Evolutionary conservation across 2,797 vertebrate genomes (phyloP).

Genomic region (Chloroceryle amazona): DNA sequence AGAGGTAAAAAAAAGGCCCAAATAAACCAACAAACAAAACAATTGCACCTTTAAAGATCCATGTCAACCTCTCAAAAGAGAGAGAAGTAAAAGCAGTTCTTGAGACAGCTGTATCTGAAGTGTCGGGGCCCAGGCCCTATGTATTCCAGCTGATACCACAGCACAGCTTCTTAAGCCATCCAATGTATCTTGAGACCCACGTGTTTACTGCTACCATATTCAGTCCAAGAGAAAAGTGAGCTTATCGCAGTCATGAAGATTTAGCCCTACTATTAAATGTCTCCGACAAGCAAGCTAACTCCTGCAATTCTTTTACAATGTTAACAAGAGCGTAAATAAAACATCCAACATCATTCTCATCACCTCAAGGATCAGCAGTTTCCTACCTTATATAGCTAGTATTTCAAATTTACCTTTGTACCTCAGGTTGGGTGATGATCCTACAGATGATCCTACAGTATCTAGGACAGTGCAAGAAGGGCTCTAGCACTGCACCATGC

Average conservation of each 20-base stretch:
- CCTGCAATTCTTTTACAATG: background rate
- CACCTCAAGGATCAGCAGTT: background rate
- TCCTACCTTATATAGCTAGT: background rate
- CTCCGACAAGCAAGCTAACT: background rate
- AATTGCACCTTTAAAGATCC: background rate
- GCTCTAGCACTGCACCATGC: background rate
- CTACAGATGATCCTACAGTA: background rate
- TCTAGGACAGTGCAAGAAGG: background rate
- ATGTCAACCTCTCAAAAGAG: background rate
- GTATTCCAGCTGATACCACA: background rate
- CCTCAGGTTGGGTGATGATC: background rate
- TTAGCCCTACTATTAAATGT: background rate
- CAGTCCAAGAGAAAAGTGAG: background rate
- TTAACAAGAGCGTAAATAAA: background rate
- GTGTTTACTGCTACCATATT: background rate
- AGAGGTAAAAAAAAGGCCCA: background rate
- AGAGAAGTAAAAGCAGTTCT: background rate
- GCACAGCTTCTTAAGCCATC: background rate
- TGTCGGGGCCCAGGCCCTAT: background rate
- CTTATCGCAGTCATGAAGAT: background rate
- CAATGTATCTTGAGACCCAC: background rate
- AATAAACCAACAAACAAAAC: no score
- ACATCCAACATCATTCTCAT: background rate
- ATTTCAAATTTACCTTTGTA: background rate
- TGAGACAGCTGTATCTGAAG: background rate